Conservation (phyloP, 2,888 invertebrate species). For the Scaptomyza polygonia region DNA sequence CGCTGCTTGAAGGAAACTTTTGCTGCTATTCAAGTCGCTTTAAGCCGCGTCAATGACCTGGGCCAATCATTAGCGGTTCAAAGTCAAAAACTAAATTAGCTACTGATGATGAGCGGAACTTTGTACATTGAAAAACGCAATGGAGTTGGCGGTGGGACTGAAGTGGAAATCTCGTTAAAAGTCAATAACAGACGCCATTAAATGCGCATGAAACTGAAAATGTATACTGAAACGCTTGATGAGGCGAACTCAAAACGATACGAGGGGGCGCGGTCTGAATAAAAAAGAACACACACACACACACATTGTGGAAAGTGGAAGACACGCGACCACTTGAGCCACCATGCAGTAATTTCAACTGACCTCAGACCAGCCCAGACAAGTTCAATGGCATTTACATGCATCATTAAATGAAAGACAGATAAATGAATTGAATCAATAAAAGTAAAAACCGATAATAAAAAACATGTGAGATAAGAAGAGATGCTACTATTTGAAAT, state of each 20-base stretch:
- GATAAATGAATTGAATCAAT: conserved; percentile 8
- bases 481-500: not conserved
- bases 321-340: conserved; percentile 77
- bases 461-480: conserved; percentile 10
- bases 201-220: conserved; percentile 77
- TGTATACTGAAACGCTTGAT: conserved; percentile 65
- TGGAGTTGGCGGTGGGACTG: conserved; percentile 46
- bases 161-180: conserved; percentile 79
- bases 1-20: conserved; percentile 3
- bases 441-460: not conserved
- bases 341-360: conserved; percentile 59
- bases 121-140: conserved; percentile 38
- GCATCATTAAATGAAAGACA: conserved; percentile 22
- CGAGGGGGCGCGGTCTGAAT: conserved; percentile 7
- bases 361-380: conserved; percentile 59
- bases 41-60: conserved; percentile 62
- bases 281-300: too few species aligned
- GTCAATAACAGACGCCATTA: conserved; percentile 80
- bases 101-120: conserved; percentile 36
- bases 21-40: conserved; percentile 35
- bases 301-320: conserved; percentile 14
- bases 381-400: conserved; percentile 70
- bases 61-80: conserved; percentile 55
- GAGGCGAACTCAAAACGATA: conserved; percentile 27
- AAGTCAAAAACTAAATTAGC: conserved; percentile 79